These are phyloP conservation scores for Amphibalanus amphitrite DNA, from an alignment of 1,140 invertebrate genomes.

Conservation along the genomic window DNA sequence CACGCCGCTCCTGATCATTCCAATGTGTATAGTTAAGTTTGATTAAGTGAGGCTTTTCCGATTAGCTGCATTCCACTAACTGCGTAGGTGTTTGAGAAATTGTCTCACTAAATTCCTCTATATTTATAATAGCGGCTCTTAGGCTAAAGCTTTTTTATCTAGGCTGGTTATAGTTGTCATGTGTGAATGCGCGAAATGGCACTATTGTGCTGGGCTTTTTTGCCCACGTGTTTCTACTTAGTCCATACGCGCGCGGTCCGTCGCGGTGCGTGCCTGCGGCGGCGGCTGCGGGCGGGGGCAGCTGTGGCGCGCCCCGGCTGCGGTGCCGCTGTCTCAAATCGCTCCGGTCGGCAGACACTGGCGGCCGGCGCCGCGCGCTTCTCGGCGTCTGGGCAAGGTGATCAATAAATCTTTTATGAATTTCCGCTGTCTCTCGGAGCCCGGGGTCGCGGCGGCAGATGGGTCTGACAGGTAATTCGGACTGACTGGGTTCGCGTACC, in stretches of 20 bases:
- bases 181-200: neutral
- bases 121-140: neutral
- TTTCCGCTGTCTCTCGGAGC: neutral
- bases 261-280: too few relatives aligned
- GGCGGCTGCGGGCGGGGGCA: too few relatives aligned
- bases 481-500: too few relatives aligned
- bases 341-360: neutral
- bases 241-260: neutral
- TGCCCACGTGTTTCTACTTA: neutral
- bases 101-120: neutral
- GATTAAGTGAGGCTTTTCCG: neutral
- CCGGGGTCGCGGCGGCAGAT: too few relatives aligned
- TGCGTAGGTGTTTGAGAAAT: neutral
- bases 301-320: too few relatives aligned
- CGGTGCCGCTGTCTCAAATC: neutral
- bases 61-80: neutral
- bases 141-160: neutral
- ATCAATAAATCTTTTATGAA: constrained; percentile 2
- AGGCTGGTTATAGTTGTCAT: neutral
- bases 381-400: neutral
- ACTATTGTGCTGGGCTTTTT: neutral
- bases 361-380: neutral
- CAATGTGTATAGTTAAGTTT: neutral
- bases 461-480: too few relatives aligned
- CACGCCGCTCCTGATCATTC: neutral